phyloP scores from a whole-genome alignment of 2,113 vertebrate species.

The Eulemur macaco region DNA sequence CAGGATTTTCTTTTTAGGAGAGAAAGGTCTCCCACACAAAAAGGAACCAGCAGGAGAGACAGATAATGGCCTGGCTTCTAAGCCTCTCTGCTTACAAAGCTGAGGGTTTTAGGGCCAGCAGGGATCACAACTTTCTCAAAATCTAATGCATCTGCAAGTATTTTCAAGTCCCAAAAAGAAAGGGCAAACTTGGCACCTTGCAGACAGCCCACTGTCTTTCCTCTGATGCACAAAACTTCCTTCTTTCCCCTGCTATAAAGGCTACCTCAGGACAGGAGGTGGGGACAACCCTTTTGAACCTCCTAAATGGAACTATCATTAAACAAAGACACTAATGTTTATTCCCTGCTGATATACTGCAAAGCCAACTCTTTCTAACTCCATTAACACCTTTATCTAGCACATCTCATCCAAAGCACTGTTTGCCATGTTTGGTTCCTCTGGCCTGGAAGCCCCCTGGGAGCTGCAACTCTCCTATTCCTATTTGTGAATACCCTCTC shows the following conservation, averaged over 20 bases:
- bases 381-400: not conserved
- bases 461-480: not conserved
- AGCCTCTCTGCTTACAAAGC: constrained; percentile 6
- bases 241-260: not conserved
- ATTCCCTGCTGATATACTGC: not conserved
- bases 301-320: not conserved
- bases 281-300: not conserved
- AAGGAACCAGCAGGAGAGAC: not conserved
- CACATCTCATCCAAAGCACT: not conserved
- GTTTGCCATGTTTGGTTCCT: not conserved
- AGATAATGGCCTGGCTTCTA: constrained; percentile 2
- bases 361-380: not conserved
- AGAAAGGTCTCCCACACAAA: constrained; percentile 57
- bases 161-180: constrained; percentile 22
- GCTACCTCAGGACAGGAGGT: not conserved
- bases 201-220: not conserved
- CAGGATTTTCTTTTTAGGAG: constrained; percentile 45
- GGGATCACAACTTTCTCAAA: constrained; percentile 32
- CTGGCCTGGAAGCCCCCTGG: not conserved
- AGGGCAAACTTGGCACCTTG: not conserved
- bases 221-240: not conserved
- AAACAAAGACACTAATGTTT: not conserved
- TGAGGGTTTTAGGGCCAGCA: not conserved
- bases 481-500: not conserved
- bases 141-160: constrained; percentile 35